Evolutionary conservation across 1,140 invertebrate genomes (phyloP).

Genomic region (Hycleus phaleratus): DNA sequence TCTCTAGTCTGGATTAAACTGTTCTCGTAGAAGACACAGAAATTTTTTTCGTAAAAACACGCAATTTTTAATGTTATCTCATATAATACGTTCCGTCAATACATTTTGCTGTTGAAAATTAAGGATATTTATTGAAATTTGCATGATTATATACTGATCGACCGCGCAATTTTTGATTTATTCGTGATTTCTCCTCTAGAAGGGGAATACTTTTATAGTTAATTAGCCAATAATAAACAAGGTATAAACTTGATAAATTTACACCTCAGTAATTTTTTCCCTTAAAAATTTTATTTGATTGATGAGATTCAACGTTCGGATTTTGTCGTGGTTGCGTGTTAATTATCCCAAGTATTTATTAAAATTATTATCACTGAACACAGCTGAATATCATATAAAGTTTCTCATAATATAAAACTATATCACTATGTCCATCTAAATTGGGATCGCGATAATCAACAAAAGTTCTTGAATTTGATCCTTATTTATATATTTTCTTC

Average conservation of each 20-base stretch:
- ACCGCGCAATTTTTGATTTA: too few species aligned
- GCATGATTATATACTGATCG: constrained; percentile 7
- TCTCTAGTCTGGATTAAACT: constrained; percentile 11
- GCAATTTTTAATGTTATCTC: not conserved
- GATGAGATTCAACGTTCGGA: constrained; percentile 1
- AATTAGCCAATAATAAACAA: not conserved
- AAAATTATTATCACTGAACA: constrained; percentile 11
- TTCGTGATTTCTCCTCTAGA: too few species aligned
- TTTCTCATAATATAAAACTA: constrained; percentile 13
- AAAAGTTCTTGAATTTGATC: too few species aligned
- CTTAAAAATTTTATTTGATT: not conserved
- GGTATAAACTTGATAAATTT: too few species aligned
- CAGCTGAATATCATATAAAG: constrained; percentile 7
- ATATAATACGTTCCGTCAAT: not conserved
- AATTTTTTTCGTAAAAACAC: constrained; percentile 11
- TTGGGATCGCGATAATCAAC: constrained; percentile 4
- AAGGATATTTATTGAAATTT: constrained; percentile 9
- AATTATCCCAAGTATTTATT: constrained; percentile 14
- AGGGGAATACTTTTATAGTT: not conserved
- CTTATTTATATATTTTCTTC: too few species aligned
- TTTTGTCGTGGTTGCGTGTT: not conserved
- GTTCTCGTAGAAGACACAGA: constrained; percentile 6
- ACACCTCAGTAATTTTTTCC: not conserved
- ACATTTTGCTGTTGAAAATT: constrained; percentile 2
- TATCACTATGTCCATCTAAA: constrained; percentile 14